phyloP scores from a whole-genome alignment of 2,888 invertebrate genomes.

The Drosophila emarginata region DNA sequence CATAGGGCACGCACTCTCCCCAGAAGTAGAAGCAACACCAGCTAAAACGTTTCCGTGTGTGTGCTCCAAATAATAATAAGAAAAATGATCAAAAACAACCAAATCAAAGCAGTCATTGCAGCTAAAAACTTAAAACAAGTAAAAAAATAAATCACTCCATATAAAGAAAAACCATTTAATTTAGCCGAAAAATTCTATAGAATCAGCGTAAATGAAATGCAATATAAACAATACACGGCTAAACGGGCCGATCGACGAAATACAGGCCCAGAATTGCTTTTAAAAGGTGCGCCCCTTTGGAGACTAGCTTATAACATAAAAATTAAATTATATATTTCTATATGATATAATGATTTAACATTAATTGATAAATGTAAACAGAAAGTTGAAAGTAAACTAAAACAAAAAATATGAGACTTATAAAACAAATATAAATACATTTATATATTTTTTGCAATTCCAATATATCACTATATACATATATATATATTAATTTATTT shows the following conservation, averaged over 20 bases:
- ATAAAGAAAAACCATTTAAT: constrained; percentile 26
- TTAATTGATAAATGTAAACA: no score
- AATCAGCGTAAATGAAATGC: constrained; percentile 64
- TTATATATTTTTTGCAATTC: no score
- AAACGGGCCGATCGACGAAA: neutral
- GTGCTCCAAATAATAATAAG: constrained; percentile 45
- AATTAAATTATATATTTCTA: no score
- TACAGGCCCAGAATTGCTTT: constrained; percentile 14
- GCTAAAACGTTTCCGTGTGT: constrained; percentile 57
- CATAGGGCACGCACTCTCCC: constrained; percentile 31
- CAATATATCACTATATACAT: no score
- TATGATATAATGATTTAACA: no score
- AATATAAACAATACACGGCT: constrained; percentile 43
- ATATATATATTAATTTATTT: no score
- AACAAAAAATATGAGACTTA: no score
- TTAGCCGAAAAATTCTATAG: constrained; percentile 42
- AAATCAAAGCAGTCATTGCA: constrained; percentile 35
- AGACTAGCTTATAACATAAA: no score
- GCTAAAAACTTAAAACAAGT: constrained; percentile 58
- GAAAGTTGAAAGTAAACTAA: no score
- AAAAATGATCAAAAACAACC: constrained; percentile 10
- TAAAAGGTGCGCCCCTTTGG: no score
- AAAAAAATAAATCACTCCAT: constrained; percentile 10
- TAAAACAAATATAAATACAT: no score
- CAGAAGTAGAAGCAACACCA: constrained; percentile 5